Base-by-base conservation (phyloP, 2,888 invertebrate genomes). In the Minunthozetes semirufus region DNA sequence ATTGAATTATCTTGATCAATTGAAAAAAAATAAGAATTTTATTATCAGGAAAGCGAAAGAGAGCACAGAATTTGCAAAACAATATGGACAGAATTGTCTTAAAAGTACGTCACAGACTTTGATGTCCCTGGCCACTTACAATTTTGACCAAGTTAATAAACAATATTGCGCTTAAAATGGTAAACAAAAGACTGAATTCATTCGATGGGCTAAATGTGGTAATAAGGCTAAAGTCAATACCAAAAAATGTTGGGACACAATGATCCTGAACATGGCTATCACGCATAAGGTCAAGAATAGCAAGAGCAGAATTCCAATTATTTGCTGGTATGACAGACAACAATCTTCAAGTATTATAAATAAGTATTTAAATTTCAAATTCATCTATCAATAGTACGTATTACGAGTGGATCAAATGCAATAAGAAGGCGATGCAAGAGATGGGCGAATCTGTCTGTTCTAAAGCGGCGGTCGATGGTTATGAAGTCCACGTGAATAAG, bases 91-190 rank as follows among this genome's bases (percentile, higher is more conserved):
- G 25, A 70, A 71, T 46, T 75, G 75, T 38, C 29, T 75, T 50
- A 72, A 70, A 15, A 53, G 75, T 17, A 75, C 75, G 13, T 75
- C 75, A 15, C 75, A 75, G 59, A 75, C 75, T 17, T 48, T 75
- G 13, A 53, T 75, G 33, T 53, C 70, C 17, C 42, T 75, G 38
- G 71, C 70, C 19, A 38, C 70, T 0, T 75, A 75, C n/a, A 75
- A 75, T 22, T 70, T 75, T n/a, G 75, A 75, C 6, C 50, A 56
- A n/a, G 33, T 38, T 0, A 75, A 75, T 19, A 75, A 75, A 19
- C 53, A 70, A 8, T 72, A 75, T 19, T 75, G 75, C 19, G 75
- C 56, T 6, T 72, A 75, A 48, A 75, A 72, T 72, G 75, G 56
- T 17, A 75, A 75, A 22, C 15, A n/a, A 8, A 38, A 66, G n/a